Evolutionary conservation across 2,113 vertebrate genomes (phyloP), one percentile per base, ranked within the genome.

Genomic region (Gymnogyps californianus): DNA sequence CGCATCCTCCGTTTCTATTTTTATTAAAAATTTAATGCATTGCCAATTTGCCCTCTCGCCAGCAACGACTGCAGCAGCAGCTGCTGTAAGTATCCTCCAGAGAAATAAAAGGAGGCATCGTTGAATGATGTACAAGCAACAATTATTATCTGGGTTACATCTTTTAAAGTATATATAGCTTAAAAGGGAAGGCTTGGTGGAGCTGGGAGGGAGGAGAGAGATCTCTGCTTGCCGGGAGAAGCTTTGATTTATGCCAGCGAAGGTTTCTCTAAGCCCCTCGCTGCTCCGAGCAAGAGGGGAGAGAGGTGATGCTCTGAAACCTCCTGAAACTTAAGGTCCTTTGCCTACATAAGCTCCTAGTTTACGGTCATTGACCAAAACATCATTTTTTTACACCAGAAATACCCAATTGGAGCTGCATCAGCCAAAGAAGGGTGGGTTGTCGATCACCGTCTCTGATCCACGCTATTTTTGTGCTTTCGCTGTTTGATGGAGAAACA

Each of bases 11-110:
- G 11, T 90, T 96, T 97, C 79, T 96, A 84, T 78, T 97, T 97
- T 97, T 94, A 96, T 97, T 95, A 96, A 94, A 96, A 80, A 70
- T 67, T 44, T 90, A 89, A 91, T 58, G 70, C 25, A 15, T 87
- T 93, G 61, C 86, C 88, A 82, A 71, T 87, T 97, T 89, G 86
- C 87, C 91, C 93, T 96, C 96, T 90, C 18, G 13, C 83, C 70
- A 85, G 61, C 81, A 90, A 81, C 22, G 38, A 93, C 47, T 47
- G 46, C 65, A 59, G 34, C 59, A 74, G 92, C 83, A 61, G 91
- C 55, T 42, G 8, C 59, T 3, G 4, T 89, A 95, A 96, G 95
- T 83, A 97, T 93, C 77, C 96, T 92, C 91, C 21, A 40, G 93
- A 97, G 96, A 95, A 97, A 97, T 59, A 92, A 95, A 52, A 66